Evolutionary conservation across 2,888 invertebrate species (phyloP), one percentile per base, ranked within the genome.

Genomic region (Cepaea hortensis): DNA sequence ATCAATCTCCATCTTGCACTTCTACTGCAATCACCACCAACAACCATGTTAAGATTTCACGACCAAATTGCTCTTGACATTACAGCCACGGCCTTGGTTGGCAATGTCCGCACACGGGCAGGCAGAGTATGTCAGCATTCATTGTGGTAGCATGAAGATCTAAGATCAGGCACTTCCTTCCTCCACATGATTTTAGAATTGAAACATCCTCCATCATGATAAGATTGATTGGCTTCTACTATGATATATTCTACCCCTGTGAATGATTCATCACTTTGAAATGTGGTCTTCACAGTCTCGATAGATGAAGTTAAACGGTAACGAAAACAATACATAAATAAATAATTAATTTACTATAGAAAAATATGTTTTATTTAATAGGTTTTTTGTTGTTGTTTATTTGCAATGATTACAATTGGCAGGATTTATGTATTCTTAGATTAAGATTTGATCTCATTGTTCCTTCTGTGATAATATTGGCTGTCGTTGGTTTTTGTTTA

Each of bases 11-110:
- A 86, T 48, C 81, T 86, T 81, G 81, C 75, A 81, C 85, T 80
- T 50, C 79, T 55, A 85, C 85, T 75, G 75, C 83, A 75, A 75
- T 68, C 81, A 81, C 75, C 85, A 85, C 80, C 85, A 86, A 62
- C 76, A 85, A 85, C 85, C 81, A 86, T 86, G 85, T 81, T 86
- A 81, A 86, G 85, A 81, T 81, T 48, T 86, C 76, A 68, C 72
- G 75, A 86, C 85, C 73, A 81, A 85, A 81, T 81, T 72, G 85
- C 73, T 75, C 79, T 62, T 86, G 81, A 81, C 85, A 81, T 81
- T 75, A 72, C 61, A 35, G 46, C 85, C 62, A 46, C 55, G 50
- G 80, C 79, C 79, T 79, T 85, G 85, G 79, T 76, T 76, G 82
- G 72, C 72, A 83, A 61, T 75, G 84, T 85, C 85, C 61, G 85